A percentile compares a stretch with the other conserved stretches of the same genome.
Conservation (phyloP, 1,140 invertebrate genomes). For the Hyles euphorbiae region DNA sequence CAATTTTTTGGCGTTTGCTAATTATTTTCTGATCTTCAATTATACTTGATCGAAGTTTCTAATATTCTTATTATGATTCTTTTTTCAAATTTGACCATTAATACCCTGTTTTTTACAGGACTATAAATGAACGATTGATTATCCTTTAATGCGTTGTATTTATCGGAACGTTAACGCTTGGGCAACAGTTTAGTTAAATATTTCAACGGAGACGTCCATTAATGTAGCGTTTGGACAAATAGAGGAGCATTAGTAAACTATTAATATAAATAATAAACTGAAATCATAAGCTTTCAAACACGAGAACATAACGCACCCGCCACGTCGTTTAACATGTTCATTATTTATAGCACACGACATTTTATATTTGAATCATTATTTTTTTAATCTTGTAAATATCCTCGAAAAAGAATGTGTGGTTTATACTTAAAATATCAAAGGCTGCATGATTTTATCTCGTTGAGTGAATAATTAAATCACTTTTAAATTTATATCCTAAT, state of each 20-base stretch:
- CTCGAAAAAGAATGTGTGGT: too few species aligned
- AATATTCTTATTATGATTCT: too few species aligned
- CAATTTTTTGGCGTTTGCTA: too few species aligned
- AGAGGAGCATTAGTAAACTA: conserved; percentile 24
- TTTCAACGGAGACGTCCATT: not conserved
- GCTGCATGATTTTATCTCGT: too few species aligned
- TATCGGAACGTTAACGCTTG: not conserved
- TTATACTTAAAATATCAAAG: too few species aligned
- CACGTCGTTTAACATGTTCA: not conserved
- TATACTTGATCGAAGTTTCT: too few species aligned
- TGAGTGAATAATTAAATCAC: too few species aligned
- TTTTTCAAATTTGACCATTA: too few species aligned
- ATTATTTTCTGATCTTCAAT: too few species aligned
- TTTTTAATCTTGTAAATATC: too few species aligned
- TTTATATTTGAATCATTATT: not conserved
- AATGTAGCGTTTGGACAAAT: conserved; percentile 18
- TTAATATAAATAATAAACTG: conserved; percentile 21
- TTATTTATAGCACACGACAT: conserved; percentile 6
- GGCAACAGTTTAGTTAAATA: not conserved
- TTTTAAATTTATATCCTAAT: too few species aligned
- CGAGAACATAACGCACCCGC: conserved; percentile 2
- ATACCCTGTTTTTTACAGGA: too few species aligned
- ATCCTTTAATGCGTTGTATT: not conserved
- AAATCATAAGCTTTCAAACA: conserved; percentile 18
- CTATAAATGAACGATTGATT: not conserved